phyloP scores from a whole-genome alignment of 2,113 vertebrate species.

The Grammomys dolichurus region DNA sequence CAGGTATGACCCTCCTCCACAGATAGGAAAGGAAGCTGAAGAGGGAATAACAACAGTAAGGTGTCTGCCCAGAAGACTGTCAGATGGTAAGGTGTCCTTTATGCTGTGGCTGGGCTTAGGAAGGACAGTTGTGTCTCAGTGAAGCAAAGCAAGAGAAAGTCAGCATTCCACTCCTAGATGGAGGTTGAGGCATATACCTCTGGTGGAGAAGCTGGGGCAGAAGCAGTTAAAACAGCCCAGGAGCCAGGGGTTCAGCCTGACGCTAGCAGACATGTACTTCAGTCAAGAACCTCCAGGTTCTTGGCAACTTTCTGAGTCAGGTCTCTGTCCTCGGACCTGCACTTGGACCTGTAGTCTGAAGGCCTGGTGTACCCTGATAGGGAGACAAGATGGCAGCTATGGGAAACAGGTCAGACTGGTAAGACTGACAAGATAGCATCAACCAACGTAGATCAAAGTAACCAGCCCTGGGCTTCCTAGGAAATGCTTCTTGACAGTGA shows the following conservation, averaged over 20 bases:
- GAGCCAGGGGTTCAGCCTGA: neutral
- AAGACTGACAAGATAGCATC: neutral
- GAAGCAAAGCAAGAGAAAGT: neutral
- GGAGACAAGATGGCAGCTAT: neutral
- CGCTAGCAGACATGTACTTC: neutral
- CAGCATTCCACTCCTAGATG: neutral
- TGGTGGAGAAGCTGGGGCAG: neutral
- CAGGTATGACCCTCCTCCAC: neutral
- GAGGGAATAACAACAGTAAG: neutral
- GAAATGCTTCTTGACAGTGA: conserved; percentile 73
- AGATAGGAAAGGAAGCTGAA: neutral
- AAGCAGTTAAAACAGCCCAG: neutral
- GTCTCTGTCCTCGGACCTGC: neutral
- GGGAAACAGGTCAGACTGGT: neutral
- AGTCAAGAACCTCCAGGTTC: neutral
- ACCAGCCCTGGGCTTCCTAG: neutral
- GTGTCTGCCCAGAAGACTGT: neutral
- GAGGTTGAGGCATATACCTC: neutral
- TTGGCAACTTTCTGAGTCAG: neutral
- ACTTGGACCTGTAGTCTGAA: neutral
- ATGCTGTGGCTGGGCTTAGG: neutral
- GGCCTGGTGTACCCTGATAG: neutral
- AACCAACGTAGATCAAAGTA: neutral
- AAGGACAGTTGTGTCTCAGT: neutral
- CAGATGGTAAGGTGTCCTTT: neutral